Evolutionary conservation across 2,888 invertebrate genomes (phyloP), one percentile per base, ranked within the genome.

Genomic region (Catocala fraxini): DNA sequence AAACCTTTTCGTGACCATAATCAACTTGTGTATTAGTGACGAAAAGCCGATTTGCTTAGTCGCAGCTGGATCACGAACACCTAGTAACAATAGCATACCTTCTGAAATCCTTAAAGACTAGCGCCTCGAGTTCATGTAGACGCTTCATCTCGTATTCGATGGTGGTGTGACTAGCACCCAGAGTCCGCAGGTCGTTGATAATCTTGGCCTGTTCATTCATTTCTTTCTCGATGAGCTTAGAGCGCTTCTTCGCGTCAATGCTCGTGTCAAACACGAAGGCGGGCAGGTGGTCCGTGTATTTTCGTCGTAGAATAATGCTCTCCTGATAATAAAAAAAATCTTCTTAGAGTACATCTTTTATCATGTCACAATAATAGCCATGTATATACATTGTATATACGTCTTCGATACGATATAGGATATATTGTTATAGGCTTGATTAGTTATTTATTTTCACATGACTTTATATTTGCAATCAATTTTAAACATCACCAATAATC

Each of bases 161-260:
- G 4, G 98, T 98, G 49, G 97, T 96, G 80, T 98, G 97, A 25
- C 97, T 97, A 39, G 99, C 99, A 0, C 99, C 98, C 48, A 98
- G 92, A 5, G 97, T 96, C 76, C 97, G 95, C 71, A 99, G 93
- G 89, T 99, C 99, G 86, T 98, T 98, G 67, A 99, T 98, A 59
- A 98, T 97, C 93, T 98, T 98, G 10, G 99, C 97, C 88, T 99
- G 99, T 87, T 99, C 99, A 84, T 98, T 98, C 98, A 99, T 99
- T 92, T 99, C 99, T 84, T 98, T 97, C 90, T 99, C 99, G 79
- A 99, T 98, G 68, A 99, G 95, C 83, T 98, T 97, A n/a, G 98
- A 98, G 12, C 99, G 96, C 83, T 97, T 97, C 83, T 96, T 96
- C 11, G 97, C 96, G 85, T 97, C 97, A 49, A 97, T 94, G 6